Conservation (phyloP, 1,140 invertebrate genomes). For the Drosophila pallidifrons region DNA sequence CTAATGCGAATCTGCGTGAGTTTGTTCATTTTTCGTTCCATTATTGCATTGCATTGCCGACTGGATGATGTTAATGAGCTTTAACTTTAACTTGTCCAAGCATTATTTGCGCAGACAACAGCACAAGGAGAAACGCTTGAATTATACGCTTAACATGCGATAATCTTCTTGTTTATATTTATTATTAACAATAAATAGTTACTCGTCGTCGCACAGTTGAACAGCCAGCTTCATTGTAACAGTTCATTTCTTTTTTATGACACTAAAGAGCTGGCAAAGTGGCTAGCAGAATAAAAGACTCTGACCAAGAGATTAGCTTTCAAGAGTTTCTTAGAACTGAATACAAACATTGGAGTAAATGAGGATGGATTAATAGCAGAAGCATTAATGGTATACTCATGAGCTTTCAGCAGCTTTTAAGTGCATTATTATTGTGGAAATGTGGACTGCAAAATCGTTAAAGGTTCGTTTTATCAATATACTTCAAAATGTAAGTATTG, state of each 20-base stretch:
- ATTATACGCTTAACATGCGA: neutral
- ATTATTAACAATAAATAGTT: constrained; percentile 6
- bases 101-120: neutral
- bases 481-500: too few species aligned
- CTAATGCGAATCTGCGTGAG: constrained; percentile 20
- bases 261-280: too few species aligned
- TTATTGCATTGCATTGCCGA: neutral
- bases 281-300: too few species aligned
- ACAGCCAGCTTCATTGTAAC: neutral
- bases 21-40: neutral
- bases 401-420: too few species aligned
- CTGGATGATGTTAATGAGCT: constrained; percentile 4
- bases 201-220: neutral
- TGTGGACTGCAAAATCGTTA: too few species aligned
- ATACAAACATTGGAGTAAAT: too few species aligned
- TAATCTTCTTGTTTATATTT: constrained; percentile 8
- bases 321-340: too few species aligned
- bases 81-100: neutral
- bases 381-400: too few species aligned
- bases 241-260: neutral
- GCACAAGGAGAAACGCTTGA: neutral
- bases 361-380: too few species aligned
- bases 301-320: too few species aligned
- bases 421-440: too few species aligned
- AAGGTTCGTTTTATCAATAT: too few species aligned